Conservation (phyloP, 1,140 invertebrate genomes). For the Goniozus legneri region DNA sequence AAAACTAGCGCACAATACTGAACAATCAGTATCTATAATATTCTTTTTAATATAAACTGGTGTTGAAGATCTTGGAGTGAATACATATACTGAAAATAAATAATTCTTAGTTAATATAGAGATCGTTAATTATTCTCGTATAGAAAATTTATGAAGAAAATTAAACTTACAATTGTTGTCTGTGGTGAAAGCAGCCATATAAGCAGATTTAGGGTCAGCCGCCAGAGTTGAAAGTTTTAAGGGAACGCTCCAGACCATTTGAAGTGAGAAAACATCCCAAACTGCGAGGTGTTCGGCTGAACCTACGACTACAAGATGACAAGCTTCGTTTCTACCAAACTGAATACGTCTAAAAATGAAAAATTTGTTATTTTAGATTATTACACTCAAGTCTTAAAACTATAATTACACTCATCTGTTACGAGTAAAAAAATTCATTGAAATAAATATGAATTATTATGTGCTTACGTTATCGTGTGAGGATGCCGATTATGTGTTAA, state of each 20-base stretch:
- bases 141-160: too few species aligned
- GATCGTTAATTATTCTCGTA: background rate
- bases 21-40: slow-evolving; percentile 45
- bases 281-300: slow-evolving; percentile 59
- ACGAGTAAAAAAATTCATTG: background rate
- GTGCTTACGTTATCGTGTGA: slow-evolving; percentile 40
- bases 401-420: too few species aligned
- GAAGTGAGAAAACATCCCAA: slow-evolving; percentile 71
- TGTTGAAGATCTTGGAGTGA: slow-evolving; percentile 57
- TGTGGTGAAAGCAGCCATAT: slow-evolving; percentile 65
- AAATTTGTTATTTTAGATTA: slow-evolving; percentile 11
- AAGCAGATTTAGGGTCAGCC: slow-evolving; percentile 60
- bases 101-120: slow-evolving; percentile 5
- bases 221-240: slow-evolving; percentile 54
- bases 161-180: slow-evolving; percentile 63
- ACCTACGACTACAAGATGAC: slow-evolving; percentile 63
- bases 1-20: slow-evolving; percentile 54
- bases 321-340: slow-evolving; percentile 65
- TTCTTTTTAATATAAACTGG: slow-evolving; percentile 54
- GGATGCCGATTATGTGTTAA: slow-evolving; percentile 39
- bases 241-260: slow-evolving; percentile 59
- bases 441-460: background rate
- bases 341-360: slow-evolving; percentile 55
- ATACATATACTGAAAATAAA: slow-evolving; percentile 58
- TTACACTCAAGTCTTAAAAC: too few species aligned